Evolutionary conservation across 2,888 invertebrate species (phyloP).

Genomic region (Scrobipalpa atriplicella): DNA sequence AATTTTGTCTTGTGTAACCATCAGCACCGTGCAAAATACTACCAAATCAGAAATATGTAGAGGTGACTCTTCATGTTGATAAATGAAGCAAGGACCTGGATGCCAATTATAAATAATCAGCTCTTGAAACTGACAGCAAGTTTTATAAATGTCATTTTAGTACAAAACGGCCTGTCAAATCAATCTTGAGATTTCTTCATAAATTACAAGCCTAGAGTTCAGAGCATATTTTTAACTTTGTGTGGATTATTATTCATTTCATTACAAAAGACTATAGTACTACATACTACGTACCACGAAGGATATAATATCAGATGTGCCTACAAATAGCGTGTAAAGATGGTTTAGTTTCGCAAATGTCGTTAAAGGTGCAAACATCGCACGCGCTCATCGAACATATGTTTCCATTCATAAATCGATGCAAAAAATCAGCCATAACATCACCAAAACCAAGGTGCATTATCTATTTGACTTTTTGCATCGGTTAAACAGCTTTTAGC

Average conservation of each 20-base stretch:
- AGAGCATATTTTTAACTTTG: too few species aligned
- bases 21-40: neutral
- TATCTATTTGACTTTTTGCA: slow-evolving; percentile 42
- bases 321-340: slow-evolving; percentile 15
- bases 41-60: too few species aligned
- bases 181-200: too few species aligned
- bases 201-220: too few species aligned
- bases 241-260: too few species aligned
- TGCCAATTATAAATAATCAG: too few species aligned
- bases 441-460: slow-evolving; percentile 58
- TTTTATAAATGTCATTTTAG: too few species aligned
- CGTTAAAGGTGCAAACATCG: slow-evolving; percentile 66
- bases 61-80: too few species aligned
- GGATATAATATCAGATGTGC: neutral
- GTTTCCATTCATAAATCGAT: slow-evolving; percentile 49
- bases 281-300: neutral
- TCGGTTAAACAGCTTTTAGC: slow-evolving; percentile 47
- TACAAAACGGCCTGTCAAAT: too few species aligned
- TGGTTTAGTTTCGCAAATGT: slow-evolving; percentile 57
- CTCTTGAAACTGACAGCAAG: too few species aligned
- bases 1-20: neutral
- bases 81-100: too few species aligned
- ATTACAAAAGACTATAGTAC: too few species aligned
- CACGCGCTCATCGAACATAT: slow-evolving; percentile 64
- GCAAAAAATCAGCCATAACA: slow-evolving; percentile 45